Conservation (phyloP, 2,797 vertebrate genomes). For the Remorina albescens region DNA sequence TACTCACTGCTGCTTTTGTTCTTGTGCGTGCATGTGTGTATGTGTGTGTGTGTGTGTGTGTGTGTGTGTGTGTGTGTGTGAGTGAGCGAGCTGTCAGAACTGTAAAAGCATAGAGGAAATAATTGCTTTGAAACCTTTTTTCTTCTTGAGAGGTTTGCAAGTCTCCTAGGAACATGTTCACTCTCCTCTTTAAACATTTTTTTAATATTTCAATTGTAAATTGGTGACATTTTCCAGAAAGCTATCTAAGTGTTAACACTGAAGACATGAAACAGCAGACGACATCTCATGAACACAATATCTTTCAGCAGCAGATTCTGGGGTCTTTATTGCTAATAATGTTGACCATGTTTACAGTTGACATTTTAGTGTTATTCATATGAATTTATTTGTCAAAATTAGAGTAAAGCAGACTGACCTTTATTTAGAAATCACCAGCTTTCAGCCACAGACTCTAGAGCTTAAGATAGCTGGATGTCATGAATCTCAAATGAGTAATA, state of each 20-base stretch:
- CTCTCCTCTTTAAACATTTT: neutral
- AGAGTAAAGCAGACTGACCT: neutral
- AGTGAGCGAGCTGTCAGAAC: constrained; percentile 55
- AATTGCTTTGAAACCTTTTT: constrained; percentile 50
- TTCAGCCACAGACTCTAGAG: neutral
- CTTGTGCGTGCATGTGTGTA: constrained; percentile 18
- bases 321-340: neutral
- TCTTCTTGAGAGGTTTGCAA: constrained; percentile 24
- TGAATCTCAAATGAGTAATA: neutral
- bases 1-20: constrained; percentile 25
- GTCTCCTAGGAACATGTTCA: constrained; percentile 21
- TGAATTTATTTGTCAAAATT: neutral
- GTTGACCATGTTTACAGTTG: neutral
- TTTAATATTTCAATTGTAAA: neutral
- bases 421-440: neutral
- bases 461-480: neutral
- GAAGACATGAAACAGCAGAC: neutral
- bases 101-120: constrained; percentile 52
- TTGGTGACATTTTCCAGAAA: neutral
- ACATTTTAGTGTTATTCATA: neutral
- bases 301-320: neutral
- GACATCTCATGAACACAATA: neutral
- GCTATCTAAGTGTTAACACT: neutral
- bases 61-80: constrained; percentile 32
- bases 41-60: constrained; percentile 24